Base-by-base conservation (phyloP, 2,888 invertebrate genomes). In the Diarsia brunnea region DNA sequence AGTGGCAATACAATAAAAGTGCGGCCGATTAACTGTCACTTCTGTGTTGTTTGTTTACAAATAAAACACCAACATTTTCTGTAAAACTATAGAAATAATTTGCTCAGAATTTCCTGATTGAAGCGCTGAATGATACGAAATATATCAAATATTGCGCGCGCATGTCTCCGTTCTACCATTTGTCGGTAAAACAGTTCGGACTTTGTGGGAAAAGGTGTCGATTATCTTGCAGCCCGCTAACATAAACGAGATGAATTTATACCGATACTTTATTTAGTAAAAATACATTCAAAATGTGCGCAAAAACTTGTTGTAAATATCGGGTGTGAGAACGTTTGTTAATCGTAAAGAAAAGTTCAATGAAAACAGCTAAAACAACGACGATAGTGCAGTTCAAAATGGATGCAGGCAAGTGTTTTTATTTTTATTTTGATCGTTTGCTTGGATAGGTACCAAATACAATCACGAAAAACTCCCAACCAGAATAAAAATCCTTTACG, bases 131-230 rank as follows among this genome's bases (percentile, higher is more conserved):
- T 76, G 80, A 49, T 58, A 43, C n/a, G 58, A 69, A 75, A 75
- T 81, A 73, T 74, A 89, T 89, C 82, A 87, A 87, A 85, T 69
- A 80, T 60, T 92, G 92, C 92, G 94, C 93, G 92, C 93, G 93
- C 93, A 92, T 71, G 65, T 73, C 75, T 64, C 14, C 61, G 55
- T 38, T 67, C 31, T 24, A 53, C 31, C 71, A 21, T 69, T 70
- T 69, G 87, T 87, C 89, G 88, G 82, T 84, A 89, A 86, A 89
- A 82, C 89, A 90, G 90, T 78, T 64, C 65, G 10, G 12, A 38
- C 19, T 63, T 0, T 10, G 19, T 8, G 43, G 5, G 21, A 55
- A 73, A 43, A 69, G 51, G 51, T 24, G 84, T 83, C 72, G 83
- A 73, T 7, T 81, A 81, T 82, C 73, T 74, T 78, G 82, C 65